Evolutionary conservation across 1,140 invertebrate species (phyloP).

Genomic region (Ips nitidus): DNA sequence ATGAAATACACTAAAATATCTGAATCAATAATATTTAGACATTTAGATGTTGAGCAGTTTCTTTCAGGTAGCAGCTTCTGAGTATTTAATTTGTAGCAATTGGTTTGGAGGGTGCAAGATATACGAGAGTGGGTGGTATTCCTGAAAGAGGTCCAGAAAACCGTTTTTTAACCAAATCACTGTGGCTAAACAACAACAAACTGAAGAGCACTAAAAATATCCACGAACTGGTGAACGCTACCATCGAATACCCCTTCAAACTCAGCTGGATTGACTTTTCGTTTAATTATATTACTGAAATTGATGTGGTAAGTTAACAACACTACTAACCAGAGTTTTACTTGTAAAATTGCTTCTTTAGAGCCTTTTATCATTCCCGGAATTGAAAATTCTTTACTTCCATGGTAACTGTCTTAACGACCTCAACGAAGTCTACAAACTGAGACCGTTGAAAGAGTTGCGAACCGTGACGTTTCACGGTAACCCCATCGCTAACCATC

Average conservation of each 20-base stretch:
- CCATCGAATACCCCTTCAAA: conserved; percentile 51
- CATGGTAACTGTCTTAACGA: conserved; percentile 58
- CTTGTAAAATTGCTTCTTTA: conserved; percentile 6
- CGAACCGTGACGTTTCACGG: conserved; percentile 58
- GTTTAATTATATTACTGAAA: conserved; percentile 55
- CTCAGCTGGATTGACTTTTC: conserved; percentile 60
- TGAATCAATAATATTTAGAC: not conserved
- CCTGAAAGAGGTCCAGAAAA: conserved; percentile 48
- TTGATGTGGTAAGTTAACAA: conserved; percentile 47
- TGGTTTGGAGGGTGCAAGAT: conserved; percentile 42
- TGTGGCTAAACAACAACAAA: conserved; percentile 60
- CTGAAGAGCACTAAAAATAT: conserved; percentile 51
- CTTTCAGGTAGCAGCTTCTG: not conserved
- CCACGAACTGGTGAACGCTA: conserved; percentile 48
- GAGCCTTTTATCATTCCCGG: conserved; percentile 47
- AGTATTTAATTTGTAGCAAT: conserved; percentile 34
- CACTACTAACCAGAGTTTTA: no score
- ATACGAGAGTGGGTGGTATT: conserved; percentile 49
- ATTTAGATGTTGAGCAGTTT: conserved; percentile 8
- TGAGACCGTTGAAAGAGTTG: conserved; percentile 52
- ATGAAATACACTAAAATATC: not conserved
- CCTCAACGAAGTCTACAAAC: conserved; percentile 51
- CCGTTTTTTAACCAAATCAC: conserved; percentile 54
- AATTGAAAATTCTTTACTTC: conserved; percentile 53
- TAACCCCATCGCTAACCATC: conserved; percentile 56